A percentile compares a stretch with the other conserved stretches of the same genome.
Evolutionary conservation across 2,888 invertebrate species (phyloP).

Genomic region (Mesopsocus fuscifrons): DNA sequence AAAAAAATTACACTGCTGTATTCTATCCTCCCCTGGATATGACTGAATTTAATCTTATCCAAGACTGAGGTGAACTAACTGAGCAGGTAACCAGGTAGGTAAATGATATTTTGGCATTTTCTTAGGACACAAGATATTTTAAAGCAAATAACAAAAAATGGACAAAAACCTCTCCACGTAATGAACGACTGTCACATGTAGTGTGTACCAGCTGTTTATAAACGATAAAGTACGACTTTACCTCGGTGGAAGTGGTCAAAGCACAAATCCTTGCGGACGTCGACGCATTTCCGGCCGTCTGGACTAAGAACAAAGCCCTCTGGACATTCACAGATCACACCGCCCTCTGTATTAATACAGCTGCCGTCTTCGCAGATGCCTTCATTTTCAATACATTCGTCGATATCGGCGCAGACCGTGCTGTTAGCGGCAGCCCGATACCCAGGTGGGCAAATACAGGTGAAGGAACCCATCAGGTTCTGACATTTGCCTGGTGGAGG

Average conservation of each 20-base stretch:
- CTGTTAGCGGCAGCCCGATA: slow-evolving; percentile 46
- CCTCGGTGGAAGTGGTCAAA: slow-evolving; percentile 33
- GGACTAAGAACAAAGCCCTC: slow-evolving; percentile 49
- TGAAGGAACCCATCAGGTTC: slow-evolving; percentile 46
- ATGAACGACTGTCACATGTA: background rate
- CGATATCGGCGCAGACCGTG: slow-evolving; percentile 43
- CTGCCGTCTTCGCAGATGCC: slow-evolving; percentile 62
- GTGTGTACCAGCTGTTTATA: too few relatives aligned
- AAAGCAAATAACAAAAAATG: too few relatives aligned
- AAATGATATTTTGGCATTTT: too few relatives aligned
- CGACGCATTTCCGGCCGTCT: slow-evolving; percentile 48
- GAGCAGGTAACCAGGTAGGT: too few relatives aligned
- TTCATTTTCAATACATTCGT: slow-evolving; percentile 54
- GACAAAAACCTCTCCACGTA: too few relatives aligned
- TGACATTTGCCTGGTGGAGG: slow-evolving; percentile 43
- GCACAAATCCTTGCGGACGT: slow-evolving; percentile 54
- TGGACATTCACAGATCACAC: slow-evolving; percentile 66
- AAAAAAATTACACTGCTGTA: too few relatives aligned
- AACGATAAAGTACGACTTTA: too few relatives aligned
- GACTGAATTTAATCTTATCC: too few relatives aligned
- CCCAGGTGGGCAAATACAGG: slow-evolving; percentile 62
- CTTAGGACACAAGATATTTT: too few relatives aligned
- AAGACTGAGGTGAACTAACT: too few relatives aligned
- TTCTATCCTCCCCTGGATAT: too few relatives aligned
- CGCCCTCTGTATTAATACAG: slow-evolving; percentile 66